Base-by-base conservation (phyloP, 2,113 vertebrate species). In the Typhlomys cinereus region DNA sequence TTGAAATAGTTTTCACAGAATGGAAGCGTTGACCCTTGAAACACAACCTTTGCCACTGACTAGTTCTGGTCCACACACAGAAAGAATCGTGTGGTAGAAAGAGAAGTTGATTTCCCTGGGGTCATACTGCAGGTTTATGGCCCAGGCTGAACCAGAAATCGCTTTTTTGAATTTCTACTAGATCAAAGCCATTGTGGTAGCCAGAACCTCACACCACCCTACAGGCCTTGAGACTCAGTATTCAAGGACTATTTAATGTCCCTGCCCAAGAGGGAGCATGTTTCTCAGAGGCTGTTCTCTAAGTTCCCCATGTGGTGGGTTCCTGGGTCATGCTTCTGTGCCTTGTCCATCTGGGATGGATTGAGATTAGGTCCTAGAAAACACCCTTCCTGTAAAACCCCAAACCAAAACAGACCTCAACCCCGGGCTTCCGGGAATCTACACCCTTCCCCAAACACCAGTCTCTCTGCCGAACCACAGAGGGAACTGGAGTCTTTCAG, bases 401-500 rank as follows among this genome's bases (percentile, higher is more conserved):
- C 82, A 81, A 66, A 88, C 74, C 85, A 76, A 75, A 92, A 7
- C 0, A 1, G 74, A 36, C 48, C 78, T 81, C 67, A 10, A 2
- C 67, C 61, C 44, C 52, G 25, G 36, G 54, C 75, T 90, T 64
- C 59, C 79, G 59, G 50, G 74, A 85, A 83, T 46, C 74, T 71
- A 23, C 71, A 66, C 59, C 64, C 85, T 73, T 85, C n/a, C 79
- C 83, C 79, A 71, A 64, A 93, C 15, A 39, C 41, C 66, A 23
- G 3, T 44, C 70, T 61, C 50, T 74, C 85, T 66, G 21, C 71
- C 57, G 80, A 84, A 80, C 89, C 84, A 41, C 61, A 44, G 39
- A 89, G 86, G 84, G 62, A 94, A 90, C 89, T 64, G 1, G 84
- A 80, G 64, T 57, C 91, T 92, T 80, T 67, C 91, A 85, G 59